These are phyloP conservation scores for Nymphalis c-album DNA, from an alignment of 2,888 invertebrate genomes.

Conservation along the genomic window DNA sequence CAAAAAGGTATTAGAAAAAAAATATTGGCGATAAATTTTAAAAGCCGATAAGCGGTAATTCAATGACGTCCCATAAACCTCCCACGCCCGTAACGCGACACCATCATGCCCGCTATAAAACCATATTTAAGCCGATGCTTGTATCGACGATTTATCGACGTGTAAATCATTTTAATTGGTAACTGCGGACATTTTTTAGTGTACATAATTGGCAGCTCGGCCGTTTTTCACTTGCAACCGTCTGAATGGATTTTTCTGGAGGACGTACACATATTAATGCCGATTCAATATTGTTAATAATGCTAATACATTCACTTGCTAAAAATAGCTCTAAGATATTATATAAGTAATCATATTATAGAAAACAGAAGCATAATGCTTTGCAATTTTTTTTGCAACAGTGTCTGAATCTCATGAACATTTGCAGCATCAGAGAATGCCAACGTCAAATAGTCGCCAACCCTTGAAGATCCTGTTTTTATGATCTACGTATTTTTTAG, in stretches of 20 bases:
- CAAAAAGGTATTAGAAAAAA: constrained; percentile 11
- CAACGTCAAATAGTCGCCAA: too few relatives aligned
- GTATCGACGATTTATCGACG: constrained; percentile 74
- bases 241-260: constrained; percentile 10
- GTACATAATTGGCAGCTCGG: constrained; percentile 74
- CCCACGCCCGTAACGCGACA: constrained; percentile 48
- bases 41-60: constrained; percentile 17
- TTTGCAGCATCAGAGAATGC: too few relatives aligned
- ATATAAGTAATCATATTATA: neutral
- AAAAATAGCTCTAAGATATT: neutral
- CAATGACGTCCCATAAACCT: constrained; percentile 27
- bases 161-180: constrained; percentile 81
- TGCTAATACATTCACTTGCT: neutral
- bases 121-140: constrained; percentile 51
- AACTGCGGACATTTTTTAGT: constrained; percentile 74
- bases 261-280: neutral
- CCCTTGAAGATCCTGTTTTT: too few relatives aligned
- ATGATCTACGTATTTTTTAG: too few relatives aligned
- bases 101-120: constrained; percentile 44
- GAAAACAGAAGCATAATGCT: too few relatives aligned
- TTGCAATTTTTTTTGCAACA: too few relatives aligned
- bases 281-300: neutral
- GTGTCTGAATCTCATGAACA: too few relatives aligned
- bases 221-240: constrained; percentile 64
- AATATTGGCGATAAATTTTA: constrained; percentile 20